Evolutionary conservation across 1,140 invertebrate genomes (phyloP).

Genomic region (Eumaeus atala): DNA sequence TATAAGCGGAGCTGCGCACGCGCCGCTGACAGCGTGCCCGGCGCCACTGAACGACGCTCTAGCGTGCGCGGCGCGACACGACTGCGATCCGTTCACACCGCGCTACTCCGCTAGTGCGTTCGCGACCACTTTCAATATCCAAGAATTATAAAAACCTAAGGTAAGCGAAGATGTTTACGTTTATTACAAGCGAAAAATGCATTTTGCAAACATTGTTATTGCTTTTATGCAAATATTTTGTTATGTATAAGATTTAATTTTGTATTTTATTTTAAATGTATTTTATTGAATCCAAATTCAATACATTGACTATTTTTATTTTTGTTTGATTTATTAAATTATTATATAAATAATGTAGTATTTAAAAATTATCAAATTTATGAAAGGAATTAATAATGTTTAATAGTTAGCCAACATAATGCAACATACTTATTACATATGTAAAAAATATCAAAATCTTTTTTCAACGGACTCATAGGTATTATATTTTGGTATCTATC

Average conservation of each 20-base stretch:
- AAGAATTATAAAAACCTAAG: slow-evolving; percentile 15
- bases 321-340: neutral
- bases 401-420: neutral
- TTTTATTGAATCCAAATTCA: too few species aligned
- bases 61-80: slow-evolving; percentile 42
- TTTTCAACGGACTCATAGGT: too few species aligned
- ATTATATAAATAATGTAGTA: too few species aligned
- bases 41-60: slow-evolving; percentile 42
- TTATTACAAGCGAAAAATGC: neutral
- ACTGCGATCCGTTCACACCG: slow-evolving; percentile 31
- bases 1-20: slow-evolving; percentile 52
- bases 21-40: slow-evolving; percentile 46
- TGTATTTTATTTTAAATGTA: too few species aligned
- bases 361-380: too few species aligned
- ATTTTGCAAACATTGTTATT: too few species aligned
- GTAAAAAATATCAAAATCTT: too few species aligned
- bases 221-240: too few species aligned
- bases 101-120: slow-evolving; percentile 22
- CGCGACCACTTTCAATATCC: slow-evolving; percentile 9
- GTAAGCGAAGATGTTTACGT: slow-evolving; percentile 16
- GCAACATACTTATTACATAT: too few species aligned
- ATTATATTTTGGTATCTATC: too few species aligned
- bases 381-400: too few species aligned
- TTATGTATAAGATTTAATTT: too few species aligned
- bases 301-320: neutral